phyloP scores from a whole-genome alignment of 2,888 invertebrate species.

The Microchrysa polita region DNA sequence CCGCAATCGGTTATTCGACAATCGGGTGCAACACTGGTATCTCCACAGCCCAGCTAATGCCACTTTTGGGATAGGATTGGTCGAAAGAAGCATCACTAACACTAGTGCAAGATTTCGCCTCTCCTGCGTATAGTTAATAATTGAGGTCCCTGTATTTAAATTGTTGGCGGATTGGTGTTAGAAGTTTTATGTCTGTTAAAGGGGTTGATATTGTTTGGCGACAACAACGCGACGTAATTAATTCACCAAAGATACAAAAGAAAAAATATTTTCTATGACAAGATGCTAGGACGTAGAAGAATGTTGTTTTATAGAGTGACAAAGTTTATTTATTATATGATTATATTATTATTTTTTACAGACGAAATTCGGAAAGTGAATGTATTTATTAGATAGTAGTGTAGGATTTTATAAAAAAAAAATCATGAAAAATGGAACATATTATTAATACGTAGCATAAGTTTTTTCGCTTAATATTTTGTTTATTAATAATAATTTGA shows the following conservation, averaged over 20 bases:
- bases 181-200: too few relatives aligned
- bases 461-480: too few relatives aligned
- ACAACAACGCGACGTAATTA: not conserved
- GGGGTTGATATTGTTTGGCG: not conserved
- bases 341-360: constrained; percentile 1
- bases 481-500: too few relatives aligned
- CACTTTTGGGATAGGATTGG: constrained; percentile 52
- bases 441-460: too few relatives aligned
- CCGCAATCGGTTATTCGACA: constrained; percentile 54
- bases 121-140: not conserved
- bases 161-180: too few relatives aligned
- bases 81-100: constrained; percentile 46
- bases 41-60: constrained; percentile 56
- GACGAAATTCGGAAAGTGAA: not conserved
- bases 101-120: not conserved
- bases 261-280: too few relatives aligned
- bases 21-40: constrained; percentile 53
- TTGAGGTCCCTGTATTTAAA: too few relatives aligned
- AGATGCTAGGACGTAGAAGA: not conserved
- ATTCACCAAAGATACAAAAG: constrained; percentile 22
- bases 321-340: constrained; percentile 3
- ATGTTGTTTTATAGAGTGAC: constrained; percentile 19
- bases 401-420: not conserved
- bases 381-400: not conserved
- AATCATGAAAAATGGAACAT: not conserved